Evolutionary conservation across 2,113 vertebrate genomes (phyloP).

Genomic region (Hystrix cristata): DNA sequence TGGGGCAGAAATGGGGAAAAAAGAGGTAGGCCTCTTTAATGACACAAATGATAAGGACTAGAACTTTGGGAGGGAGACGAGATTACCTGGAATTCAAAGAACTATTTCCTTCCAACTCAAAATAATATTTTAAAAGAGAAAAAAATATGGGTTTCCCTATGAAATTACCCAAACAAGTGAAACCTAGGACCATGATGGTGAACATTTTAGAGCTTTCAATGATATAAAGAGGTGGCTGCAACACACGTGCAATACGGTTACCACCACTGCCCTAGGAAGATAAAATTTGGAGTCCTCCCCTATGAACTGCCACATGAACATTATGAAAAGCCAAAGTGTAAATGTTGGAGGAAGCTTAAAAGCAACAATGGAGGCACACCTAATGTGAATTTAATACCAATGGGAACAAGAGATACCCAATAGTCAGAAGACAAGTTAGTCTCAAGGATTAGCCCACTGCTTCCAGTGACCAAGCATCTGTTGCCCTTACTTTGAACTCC

Average conservation of each 20-base stretch:
- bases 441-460: neutral
- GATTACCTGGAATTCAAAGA: neutral
- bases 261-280: neutral
- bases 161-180: conserved; percentile 12
- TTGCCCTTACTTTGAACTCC: neutral
- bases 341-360: neutral
- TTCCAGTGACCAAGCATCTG: neutral
- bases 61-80: neutral
- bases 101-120: neutral
- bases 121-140: conserved; percentile 26
- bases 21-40: neutral
- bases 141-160: neutral
- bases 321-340: neutral
- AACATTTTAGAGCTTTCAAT: neutral
- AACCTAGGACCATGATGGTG: neutral
- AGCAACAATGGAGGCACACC: neutral
- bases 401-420: neutral
- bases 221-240: neutral
- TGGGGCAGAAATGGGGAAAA: neutral
- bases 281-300: neutral
- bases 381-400: conserved; percentile 2
- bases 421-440: neutral
- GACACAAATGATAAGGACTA: neutral
- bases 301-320: neutral
- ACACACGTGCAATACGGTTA: neutral